Conservation (phyloP, 1,140 invertebrate genomes). For the Saccostrea echinata region DNA sequence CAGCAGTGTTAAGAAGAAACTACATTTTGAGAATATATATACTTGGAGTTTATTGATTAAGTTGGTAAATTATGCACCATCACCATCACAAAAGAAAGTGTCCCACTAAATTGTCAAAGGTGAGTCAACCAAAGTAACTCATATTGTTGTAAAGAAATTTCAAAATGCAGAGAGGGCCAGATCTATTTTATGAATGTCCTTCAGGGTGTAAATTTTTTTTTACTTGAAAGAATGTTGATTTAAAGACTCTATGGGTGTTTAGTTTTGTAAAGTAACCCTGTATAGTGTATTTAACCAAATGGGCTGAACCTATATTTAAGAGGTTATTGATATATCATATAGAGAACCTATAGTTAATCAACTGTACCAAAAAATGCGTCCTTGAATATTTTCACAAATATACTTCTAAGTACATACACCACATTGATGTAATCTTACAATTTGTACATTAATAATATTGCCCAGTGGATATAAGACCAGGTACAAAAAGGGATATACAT, state of each 20-base stretch:
- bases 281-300: no score
- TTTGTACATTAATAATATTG: neutral
- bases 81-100: neutral
- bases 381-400: neutral
- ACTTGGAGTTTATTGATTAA: no score
- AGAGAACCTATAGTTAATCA: neutral
- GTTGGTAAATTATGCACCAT: neutral
- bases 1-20: neutral
- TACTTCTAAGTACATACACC: neutral
- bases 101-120: neutral
- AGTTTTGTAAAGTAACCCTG: neutral
- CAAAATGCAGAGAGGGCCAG: neutral
- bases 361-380: neutral
- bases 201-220: neutral
- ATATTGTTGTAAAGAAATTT: neutral
- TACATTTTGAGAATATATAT: neutral
- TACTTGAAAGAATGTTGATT: constrained; percentile 6
- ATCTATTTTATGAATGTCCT: neutral
- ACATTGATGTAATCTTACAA: neutral
- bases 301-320: no score
- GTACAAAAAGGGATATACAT: neutral
- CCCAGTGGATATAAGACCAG: constrained; percentile 7
- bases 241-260: neutral
- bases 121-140: neutral
- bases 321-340: no score